These are phyloP conservation scores for Acanthurus tractus DNA, from an alignment of 2,797 vertebrate genomes.

Conservation along the genomic window DNA sequence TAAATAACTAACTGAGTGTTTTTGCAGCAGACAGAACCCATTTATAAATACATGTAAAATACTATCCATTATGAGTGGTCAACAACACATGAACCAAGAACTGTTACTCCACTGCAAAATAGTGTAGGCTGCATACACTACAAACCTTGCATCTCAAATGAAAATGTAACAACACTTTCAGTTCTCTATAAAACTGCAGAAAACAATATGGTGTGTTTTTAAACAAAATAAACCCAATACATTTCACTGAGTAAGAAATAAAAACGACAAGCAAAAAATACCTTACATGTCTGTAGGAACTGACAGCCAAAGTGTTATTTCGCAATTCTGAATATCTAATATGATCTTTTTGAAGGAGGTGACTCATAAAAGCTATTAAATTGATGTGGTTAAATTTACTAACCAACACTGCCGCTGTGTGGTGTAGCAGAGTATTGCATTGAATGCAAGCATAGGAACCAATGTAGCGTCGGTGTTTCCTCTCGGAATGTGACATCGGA, in stretches of 20 bases:
- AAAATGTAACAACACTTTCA: not conserved
- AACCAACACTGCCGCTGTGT: constrained; percentile 61
- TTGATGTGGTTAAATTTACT: not conserved
- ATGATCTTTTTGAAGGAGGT: not conserved
- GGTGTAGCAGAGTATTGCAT: constrained; percentile 29
- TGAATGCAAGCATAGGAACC: constrained; percentile 61
- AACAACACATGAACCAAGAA: not conserved
- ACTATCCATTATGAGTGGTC: not conserved
- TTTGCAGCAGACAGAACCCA: constrained; percentile 9
- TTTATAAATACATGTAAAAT: constrained; percentile 1
- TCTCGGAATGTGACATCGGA: constrained; percentile 48
- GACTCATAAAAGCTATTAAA: not conserved
- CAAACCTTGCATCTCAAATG: no score
- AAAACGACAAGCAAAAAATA: not conserved
- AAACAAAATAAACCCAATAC: no score
- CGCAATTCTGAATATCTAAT: not conserved
- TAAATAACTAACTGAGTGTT: constrained; percentile 10
- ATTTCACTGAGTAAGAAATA: no score
- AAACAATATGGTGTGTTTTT: no score
- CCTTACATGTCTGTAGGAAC: not conserved
- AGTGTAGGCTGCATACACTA: not conserved
- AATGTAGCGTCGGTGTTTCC: constrained; percentile 54
- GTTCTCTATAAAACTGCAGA: not conserved
- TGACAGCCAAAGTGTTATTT: not conserved
- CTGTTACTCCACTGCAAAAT: not conserved